A percentile compares a stretch with the other conserved stretches of the same genome.
Conservation (phyloP, 2,888 invertebrate genomes). For the Hyles lineata region DNA sequence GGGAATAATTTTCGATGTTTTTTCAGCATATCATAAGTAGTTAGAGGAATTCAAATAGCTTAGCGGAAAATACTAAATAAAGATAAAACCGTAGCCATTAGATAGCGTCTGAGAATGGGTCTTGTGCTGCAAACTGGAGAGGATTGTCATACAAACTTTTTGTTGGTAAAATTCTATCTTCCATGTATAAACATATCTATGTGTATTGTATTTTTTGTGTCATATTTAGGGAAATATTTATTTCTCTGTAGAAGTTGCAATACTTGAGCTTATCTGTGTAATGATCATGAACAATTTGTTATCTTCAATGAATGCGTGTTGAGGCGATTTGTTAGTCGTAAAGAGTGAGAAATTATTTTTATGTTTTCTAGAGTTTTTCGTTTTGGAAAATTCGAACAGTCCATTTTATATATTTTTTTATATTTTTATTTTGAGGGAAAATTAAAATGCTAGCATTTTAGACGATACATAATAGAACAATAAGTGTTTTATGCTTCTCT, state of each 20-base stretch:
- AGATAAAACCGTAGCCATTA: neutral
- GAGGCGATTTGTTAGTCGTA: neutral
- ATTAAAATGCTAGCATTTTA: neutral
- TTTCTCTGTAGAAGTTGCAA: neutral
- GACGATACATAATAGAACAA: neutral
- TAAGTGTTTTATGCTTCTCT: no score
- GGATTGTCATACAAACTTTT: no score
- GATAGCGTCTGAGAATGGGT: neutral
- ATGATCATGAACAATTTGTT: constrained; percentile 6
- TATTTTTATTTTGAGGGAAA: neutral
- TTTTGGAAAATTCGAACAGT: neutral
- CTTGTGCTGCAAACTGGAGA: no score
- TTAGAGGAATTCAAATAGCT: constrained; percentile 9
- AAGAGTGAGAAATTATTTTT: constrained; percentile 10
- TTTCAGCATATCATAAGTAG: constrained; percentile 30
- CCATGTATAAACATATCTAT: neutral
- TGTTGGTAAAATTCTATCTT: neutral
- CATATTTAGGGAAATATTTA: neutral
- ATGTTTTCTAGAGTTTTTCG: neutral
- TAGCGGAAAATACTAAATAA: neutral
- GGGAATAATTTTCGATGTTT: constrained; percentile 21
- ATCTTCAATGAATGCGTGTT: neutral
- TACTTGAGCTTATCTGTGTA: constrained; percentile 1
- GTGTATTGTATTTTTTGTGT: neutral
- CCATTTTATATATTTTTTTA: constrained; percentile 14